Evolutionary conservation across 1,140 invertebrate species (phyloP), one percentile per base, ranked within the genome.

Genomic region (Zaprionus vittiger): DNA sequence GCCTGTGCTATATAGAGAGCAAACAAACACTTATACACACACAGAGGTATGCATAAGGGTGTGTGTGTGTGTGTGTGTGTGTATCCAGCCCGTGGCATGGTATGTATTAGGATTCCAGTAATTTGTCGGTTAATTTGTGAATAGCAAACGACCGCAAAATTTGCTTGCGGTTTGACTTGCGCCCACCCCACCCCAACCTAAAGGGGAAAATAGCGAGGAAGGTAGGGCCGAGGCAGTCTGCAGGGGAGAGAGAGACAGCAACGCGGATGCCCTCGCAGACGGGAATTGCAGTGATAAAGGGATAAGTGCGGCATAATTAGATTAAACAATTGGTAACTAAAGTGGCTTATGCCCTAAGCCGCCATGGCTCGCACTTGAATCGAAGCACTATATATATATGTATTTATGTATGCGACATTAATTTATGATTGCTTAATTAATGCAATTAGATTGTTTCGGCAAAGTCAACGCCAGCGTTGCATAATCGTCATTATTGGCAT

Each of bases 351-450:
- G 80, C 62, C 69, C 82, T 86, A 83, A 74, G 59, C 57, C 22
- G 17, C n/a, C 34, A 49, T 17, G 31, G 5, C 47, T 22, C 24
- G 28, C 57, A 49, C 56, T 56, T 17, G 26, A 26, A 55, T 55
- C 47, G n/a, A 41, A 37, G 20, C 34, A 49, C 56, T 62, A 17
- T 7, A n/a, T 44, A 9, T 11, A 63, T 76, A 74, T 73, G 74
- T 84, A 68, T 66, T 59, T 54, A 63, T 77, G 79, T 78, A 61
- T 72, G 56, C 20, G 44, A 65, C 65, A 87, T 87, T 89, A 89
- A 87, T 89, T 89, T 81, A 80, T 81, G 84, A 90, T 89, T 81
- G 75, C 81, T 79, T 90, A 90, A 90, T 89, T 89, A 79, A 89
- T 74, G 78, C 84, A 89, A 89, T 89, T 89, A 89, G 78, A 59